Conservation (phyloP, 2,797 vertebrate species). For the Scyliorhinus canicula region DNA sequence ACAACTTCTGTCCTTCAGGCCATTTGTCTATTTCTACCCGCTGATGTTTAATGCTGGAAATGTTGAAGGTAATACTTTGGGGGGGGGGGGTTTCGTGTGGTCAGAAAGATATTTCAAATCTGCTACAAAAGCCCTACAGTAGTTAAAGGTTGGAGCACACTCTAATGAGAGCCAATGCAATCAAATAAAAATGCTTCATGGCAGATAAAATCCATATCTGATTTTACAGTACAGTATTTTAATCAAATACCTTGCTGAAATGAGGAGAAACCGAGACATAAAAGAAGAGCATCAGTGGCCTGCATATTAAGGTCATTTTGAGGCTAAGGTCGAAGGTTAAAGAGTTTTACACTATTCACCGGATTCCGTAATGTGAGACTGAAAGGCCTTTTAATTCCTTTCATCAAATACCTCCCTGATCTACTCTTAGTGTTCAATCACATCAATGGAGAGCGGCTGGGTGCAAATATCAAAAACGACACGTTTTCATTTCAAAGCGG, state of each 20-base stretch:
- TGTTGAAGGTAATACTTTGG: neutral
- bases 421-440: neutral
- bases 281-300: neutral
- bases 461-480: neutral
- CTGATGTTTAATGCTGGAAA: neutral
- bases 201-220: neutral
- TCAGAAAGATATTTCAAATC: neutral
- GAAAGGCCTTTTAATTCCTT: slow-evolving; percentile 10
- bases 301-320: slow-evolving; percentile 10
- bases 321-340: slow-evolving; percentile 26
- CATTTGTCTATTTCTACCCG: neutral
- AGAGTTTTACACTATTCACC: neutral
- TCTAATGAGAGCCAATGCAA: slow-evolving; percentile 20
- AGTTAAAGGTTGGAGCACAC: neutral
- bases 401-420: neutral
- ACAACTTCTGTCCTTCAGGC: neutral
- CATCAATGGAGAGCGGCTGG: neutral
- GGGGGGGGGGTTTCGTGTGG: neutral
- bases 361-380: neutral
- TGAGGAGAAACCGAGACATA: slow-evolving; percentile 23
- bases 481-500: neutral
- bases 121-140: neutral
- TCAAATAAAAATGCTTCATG: slow-evolving; percentile 30
- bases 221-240: slow-evolving; percentile 6
- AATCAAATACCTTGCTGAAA: neutral